These are phyloP conservation scores for Notiomystis cincta DNA, from an alignment of 2,113 vertebrate genomes.

Conservation along the genomic window DNA sequence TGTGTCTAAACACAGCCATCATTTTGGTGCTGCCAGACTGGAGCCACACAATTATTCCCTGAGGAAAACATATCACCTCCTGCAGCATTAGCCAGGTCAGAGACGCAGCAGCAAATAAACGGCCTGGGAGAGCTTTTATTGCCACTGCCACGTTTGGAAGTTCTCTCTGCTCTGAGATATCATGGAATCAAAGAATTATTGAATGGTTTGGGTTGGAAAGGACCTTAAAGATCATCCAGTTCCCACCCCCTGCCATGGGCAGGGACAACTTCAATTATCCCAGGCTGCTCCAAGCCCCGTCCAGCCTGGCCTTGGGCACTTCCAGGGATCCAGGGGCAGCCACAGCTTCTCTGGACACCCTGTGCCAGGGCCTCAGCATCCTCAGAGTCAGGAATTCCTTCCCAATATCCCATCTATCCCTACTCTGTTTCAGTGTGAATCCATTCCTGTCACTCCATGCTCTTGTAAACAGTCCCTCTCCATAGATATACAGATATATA, in stretches of 20 bases:
- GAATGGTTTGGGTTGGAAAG: not conserved
- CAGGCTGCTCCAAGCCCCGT: fast-evolving
- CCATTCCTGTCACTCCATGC: not conserved
- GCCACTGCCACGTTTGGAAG: not conserved
- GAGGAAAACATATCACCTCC: not conserved
- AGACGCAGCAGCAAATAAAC: not conserved
- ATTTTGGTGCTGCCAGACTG: not conserved
- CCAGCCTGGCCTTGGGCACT: not conserved
- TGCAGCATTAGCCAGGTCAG: not conserved
- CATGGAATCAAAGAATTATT: not conserved
- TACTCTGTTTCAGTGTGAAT: not conserved
- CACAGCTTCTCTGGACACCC: not conserved
- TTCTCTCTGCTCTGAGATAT: not conserved
- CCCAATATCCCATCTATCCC: not conserved
- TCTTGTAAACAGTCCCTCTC: not conserved
- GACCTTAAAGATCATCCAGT: not conserved
- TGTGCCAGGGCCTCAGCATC: fast-evolving
- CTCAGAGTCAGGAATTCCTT: fast-evolving
- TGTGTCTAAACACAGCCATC: not conserved
- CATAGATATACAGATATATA: not conserved
- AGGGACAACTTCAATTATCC: fast-evolving
- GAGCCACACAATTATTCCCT: not conserved
- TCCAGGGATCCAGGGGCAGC: not conserved
- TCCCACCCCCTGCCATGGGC: fast-evolving
- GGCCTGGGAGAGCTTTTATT: not conserved